These are phyloP conservation scores for Cynaeus angustus DNA, from an alignment of 2,888 invertebrate genomes.

Conservation along the genomic window DNA sequence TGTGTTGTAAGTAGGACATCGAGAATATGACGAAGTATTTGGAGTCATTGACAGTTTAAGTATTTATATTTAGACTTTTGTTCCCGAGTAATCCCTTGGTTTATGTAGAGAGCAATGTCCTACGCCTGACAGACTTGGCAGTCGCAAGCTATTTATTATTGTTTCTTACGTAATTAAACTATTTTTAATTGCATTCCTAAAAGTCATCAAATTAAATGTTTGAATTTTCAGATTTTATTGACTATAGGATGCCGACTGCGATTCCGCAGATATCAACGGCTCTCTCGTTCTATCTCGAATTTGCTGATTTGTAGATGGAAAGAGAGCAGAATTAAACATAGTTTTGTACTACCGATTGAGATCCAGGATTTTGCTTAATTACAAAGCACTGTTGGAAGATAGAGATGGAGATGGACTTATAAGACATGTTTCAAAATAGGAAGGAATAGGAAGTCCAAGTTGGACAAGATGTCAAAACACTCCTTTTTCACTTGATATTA, in stretches of 20 bases:
- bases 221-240: slow-evolving; percentile 32
- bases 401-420: background rate
- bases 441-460: background rate
- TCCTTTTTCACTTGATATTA: background rate
- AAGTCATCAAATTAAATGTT: slow-evolving; percentile 40
- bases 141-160: slow-evolving; percentile 58
- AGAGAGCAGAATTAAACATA: too few species aligned
- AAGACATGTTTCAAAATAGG: background rate
- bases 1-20: slow-evolving; percentile 36
- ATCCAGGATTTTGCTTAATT: background rate
- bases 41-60: slow-evolving; percentile 62
- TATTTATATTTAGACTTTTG: slow-evolving; percentile 60
- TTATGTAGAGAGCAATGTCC: slow-evolving; percentile 51
- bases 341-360: too few species aligned
- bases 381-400: too few species aligned
- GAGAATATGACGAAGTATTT: slow-evolving; percentile 52
- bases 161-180: slow-evolving; percentile 58
- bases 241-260: too few species aligned
- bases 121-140: slow-evolving; percentile 60
- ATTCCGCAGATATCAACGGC: background rate
- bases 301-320: too few species aligned
- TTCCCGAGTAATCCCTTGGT: slow-evolving; percentile 50
- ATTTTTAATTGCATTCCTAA: slow-evolving; percentile 55
- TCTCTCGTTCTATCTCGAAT: too few species aligned
- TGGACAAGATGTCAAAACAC: background rate